A percentile compares a stretch with the other conserved stretches of the same genome.
phyloP scores from a whole-genome alignment of 2,888 invertebrate genomes.

The Synanthedon myopaeformis region DNA sequence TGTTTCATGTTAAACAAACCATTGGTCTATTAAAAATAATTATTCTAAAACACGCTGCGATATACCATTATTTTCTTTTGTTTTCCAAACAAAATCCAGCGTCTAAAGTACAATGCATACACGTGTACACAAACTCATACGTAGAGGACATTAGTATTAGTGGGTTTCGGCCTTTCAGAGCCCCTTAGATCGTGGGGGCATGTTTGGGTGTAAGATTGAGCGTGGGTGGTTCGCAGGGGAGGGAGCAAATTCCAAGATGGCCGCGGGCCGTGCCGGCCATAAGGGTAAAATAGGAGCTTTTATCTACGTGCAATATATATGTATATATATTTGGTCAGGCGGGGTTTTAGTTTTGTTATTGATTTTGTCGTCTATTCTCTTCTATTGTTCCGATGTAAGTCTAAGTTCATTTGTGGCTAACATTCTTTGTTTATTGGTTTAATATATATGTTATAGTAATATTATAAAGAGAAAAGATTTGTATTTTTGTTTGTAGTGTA shows the following conservation, averaged over 20 bases:
- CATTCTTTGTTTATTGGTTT: too few species aligned
- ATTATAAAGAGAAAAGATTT: too few species aligned
- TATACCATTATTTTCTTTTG: too few species aligned
- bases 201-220: constrained; percentile 64
- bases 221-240: constrained; percentile 46
- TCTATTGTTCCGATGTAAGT: background rate
- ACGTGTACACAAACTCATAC: constrained; percentile 18
- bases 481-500: too few species aligned
- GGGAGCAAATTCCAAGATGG: constrained; percentile 61
- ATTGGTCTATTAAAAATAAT: too few species aligned
- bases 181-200: constrained; percentile 65
- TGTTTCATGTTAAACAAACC: too few species aligned
- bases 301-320: constrained; percentile 49
- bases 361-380: constrained; percentile 25
- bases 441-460: too few species aligned
- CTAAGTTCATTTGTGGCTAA: too few species aligned
- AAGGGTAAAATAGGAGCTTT: constrained; percentile 63
- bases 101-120: background rate
- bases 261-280: constrained; percentile 65
- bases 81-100: too few species aligned
- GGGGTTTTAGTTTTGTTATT: constrained; percentile 30
- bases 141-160: constrained; percentile 67
- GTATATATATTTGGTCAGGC: constrained; percentile 50
- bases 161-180: constrained; percentile 65
- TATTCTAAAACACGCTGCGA: too few species aligned